Base-by-base conservation (phyloP, 2,888 invertebrate species). In the Morpho deidamia region DNA sequence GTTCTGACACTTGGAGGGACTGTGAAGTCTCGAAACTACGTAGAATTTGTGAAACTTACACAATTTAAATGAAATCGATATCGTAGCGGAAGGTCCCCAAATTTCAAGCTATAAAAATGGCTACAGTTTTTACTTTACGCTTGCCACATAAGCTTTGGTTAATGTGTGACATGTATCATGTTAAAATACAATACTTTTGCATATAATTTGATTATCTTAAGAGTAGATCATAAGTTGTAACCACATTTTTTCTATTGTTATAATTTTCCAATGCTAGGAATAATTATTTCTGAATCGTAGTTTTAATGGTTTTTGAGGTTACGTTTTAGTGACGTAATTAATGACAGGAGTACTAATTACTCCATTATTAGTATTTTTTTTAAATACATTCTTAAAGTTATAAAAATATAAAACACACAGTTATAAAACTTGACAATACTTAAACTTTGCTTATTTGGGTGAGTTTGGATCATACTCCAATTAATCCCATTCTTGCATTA, bases 1-100 rank as follows among this genome's bases (percentile, higher is more conserved):
- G 72, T 80, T 79, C 81, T 81, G 83, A 83, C 83, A 82, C 82
- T 80, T 83, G 86, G 87, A 81, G 88, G 87, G 85, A 85, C 82
- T 85, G 78, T 79, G 78, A 77, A 75, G 71, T 77, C 72, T 73
- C 71, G 73, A 79, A 71, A 78, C 67, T 69, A 64, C 69, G 67
- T 72, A 59, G 62, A 67, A 61, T 61, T 61, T 57, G 60, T 69
- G 67, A 73, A 72, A 70, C 65, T 64, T 72, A 68, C 55, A 66
- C 69, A 71, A 71, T 69, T 67, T 70, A 67, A 71, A 76, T 66
- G 56, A 74, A 84, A 84, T 85, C 84, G 79, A 86, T 87, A 86
- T 72, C 71, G 71, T 69, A 54, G 45, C 69, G 69, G 69, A 68
- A 71, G 71, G 62, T 71, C 72, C 71, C 63, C 66, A 69, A 78